Base-by-base conservation (phyloP, 2,797 vertebrate species). In the Knipowitschia caucasica region DNA sequence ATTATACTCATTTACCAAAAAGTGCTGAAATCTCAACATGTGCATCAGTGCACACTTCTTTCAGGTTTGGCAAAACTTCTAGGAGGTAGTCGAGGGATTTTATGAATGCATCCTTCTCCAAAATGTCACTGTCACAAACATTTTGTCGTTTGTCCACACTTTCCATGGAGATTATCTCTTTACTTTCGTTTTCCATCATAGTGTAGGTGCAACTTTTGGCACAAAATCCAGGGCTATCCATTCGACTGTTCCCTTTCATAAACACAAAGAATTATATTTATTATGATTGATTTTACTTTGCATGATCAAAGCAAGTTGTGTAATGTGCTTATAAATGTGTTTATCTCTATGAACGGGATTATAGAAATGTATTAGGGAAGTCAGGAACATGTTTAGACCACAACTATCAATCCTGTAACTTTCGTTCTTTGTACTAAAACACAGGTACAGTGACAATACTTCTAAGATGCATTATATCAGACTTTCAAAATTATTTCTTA, bases 1-100 rank as follows among this genome's bases (percentile, higher is more conserved):
- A n/a, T n/a, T n/a, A n/a, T n/a, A n/a, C n/a, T n/a, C n/a, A 38
- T 9, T 38, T 42, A 42, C 39, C 39, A 42, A 42, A 24, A 20
- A 42, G 18, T 42, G 35, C 4, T 18, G 15, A 18, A 7, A 38
- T 38, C 15, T 38, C 15, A 1, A 18, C 20, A 42, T 42, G 18
- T 2, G 39, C 39, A 42, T 39, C 36, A 18, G 36, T 39, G 18
- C 36, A 39, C 4, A 39, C 36, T 39, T 39, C 36, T 6, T 3
- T 8, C n/a, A 40, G 4, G 17, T 36, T 15, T 3, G 7, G 8
- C 38, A 40, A 20, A 20, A 20, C 18, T 8, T 40, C 17, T 10
- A 20, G 17, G 12, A 40, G 38, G 3, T 7, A 8, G 18, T 21
- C 38, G 3, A 40, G 20, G 8, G 9, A 20, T 1, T 3, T 6